A percentile compares a stretch with the other conserved stretches of the same genome.
Evolutionary conservation across 2,113 vertebrate genomes (phyloP).

Genomic region (Pontoporia blainvillei): DNA sequence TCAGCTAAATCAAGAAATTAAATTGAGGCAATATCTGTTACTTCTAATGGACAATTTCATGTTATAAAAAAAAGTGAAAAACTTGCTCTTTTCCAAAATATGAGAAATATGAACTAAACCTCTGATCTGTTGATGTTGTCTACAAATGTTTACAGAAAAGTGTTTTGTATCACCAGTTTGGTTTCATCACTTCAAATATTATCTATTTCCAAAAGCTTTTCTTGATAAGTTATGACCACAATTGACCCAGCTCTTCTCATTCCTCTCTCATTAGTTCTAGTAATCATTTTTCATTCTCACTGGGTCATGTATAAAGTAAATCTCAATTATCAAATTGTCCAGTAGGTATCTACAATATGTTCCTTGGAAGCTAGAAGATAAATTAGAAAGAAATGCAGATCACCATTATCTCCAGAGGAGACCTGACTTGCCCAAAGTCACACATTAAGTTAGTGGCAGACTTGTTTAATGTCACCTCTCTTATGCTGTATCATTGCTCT

Average conservation of each 20-base stretch:
- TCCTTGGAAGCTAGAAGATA: background rate
- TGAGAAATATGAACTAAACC: background rate
- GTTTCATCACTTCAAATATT: background rate
- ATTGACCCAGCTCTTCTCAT: background rate
- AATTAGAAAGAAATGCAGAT: slow-evolving; percentile 16
- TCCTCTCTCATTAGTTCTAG: background rate
- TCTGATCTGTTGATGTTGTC: background rate
- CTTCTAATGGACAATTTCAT: background rate
- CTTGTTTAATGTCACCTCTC: slow-evolving; percentile 46
- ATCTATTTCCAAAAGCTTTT: background rate
- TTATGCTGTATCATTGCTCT: slow-evolving; percentile 32
- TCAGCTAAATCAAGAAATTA: background rate
- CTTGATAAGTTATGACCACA: background rate
- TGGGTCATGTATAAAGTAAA: slow-evolving; percentile 14
- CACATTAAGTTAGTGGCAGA: slow-evolving; percentile 29
- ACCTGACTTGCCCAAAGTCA: slow-evolving; percentile 39
- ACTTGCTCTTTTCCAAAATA: background rate
- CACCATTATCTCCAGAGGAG: background rate
- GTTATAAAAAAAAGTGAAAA: background rate
- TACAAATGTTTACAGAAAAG: background rate
- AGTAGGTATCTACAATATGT: background rate
- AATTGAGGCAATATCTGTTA: background rate
- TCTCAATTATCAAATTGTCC: slow-evolving; percentile 13
- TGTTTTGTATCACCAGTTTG: background rate
- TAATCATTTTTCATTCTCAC: slow-evolving; percentile 28